Evolutionary conservation across 2,113 vertebrate species (phyloP), one percentile per base, ranked within the genome.

Genomic region (Ia io): DNA sequence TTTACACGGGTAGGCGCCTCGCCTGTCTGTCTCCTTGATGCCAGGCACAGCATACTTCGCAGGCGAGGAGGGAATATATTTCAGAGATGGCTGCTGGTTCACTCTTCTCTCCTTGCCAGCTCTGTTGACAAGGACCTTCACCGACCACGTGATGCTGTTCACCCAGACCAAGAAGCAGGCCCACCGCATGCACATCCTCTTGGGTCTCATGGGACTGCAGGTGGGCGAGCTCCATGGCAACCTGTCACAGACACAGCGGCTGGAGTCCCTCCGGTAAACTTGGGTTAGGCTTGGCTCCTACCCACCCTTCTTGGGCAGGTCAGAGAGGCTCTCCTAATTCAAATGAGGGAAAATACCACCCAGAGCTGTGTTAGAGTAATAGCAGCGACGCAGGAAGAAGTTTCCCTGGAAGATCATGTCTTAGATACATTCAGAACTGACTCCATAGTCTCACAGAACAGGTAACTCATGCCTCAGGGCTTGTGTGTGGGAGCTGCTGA

Each of bases 131-230:
- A 98, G 99, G 88, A 99, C 99, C 0, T 99, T 99, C 98, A 99
- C 98, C 13, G 99, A 99, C 82, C 99, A 99, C 0, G 99, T 99
- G 97, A 99, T 99, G 99, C 94, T 99, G 9, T 99, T 99, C 98
- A 99, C 99, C 17, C 99, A 99, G 98, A 99, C 99, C 16, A 99
- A 99, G 98, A 99, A 99, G 95, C 99, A 99, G 96, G 99, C 99
- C 25, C 99, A 99, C 88, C 98, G 99, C 70, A 98, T 99, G 98
- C 99, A 99, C 98, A 99, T 99, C 97, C 98, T 99, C 0, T 98
- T 99, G 35, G 99, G 99, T 1, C 98, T 99, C 73, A 98, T 99
- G 98, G 99, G 99, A 2, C 98, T 99, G 61, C 99, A 99, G 14
- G 99, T 99, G 2, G 99, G 99, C 8, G 99, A 99, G 97, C 99